Conservation (phyloP, 2,888 invertebrate genomes). For the Margaritifera margaritifera region DNA sequence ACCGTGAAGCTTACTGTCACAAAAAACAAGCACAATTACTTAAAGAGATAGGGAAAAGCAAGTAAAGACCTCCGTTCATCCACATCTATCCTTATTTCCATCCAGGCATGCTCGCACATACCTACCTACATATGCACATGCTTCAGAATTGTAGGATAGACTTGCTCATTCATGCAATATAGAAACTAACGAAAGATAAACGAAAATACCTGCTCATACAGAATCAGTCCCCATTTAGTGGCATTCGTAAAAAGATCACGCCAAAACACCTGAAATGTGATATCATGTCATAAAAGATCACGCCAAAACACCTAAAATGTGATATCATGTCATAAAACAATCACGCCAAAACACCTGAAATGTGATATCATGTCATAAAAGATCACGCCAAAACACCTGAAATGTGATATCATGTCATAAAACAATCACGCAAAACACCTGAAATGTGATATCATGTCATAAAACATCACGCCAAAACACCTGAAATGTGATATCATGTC, state of each 20-base stretch:
- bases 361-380: too few relatives aligned
- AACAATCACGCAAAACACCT: conserved; percentile 58
- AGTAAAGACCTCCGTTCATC: conserved; percentile 49
- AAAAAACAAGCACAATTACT: too few relatives aligned
- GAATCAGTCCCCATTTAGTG: conserved; percentile 51
- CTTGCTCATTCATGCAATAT: too few relatives aligned
- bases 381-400: conserved; percentile 58
- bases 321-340: too few relatives aligned
- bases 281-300: not conserved
- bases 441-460: conserved; percentile 17
- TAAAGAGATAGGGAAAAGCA: too few relatives aligned
- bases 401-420: conserved; percentile 26
- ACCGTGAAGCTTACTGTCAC: too few relatives aligned
- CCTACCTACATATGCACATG: too few relatives aligned
- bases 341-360: not conserved
- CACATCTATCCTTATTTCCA: conserved; percentile 54
- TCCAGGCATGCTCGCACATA: conserved; percentile 28
- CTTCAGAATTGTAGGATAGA: too few relatives aligned
- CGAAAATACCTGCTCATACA: conserved; percentile 56
- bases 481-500: conserved; percentile 33
- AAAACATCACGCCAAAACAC: conserved; percentile 60
- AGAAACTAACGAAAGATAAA: not conserved
- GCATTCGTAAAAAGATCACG: conserved; percentile 47
- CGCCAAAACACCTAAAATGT: not conserved
- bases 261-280: conserved; percentile 55